These are phyloP conservation scores for Diuraphis noxia DNA, from an alignment of 1,140 invertebrate species.

Conservation along the genomic window DNA sequence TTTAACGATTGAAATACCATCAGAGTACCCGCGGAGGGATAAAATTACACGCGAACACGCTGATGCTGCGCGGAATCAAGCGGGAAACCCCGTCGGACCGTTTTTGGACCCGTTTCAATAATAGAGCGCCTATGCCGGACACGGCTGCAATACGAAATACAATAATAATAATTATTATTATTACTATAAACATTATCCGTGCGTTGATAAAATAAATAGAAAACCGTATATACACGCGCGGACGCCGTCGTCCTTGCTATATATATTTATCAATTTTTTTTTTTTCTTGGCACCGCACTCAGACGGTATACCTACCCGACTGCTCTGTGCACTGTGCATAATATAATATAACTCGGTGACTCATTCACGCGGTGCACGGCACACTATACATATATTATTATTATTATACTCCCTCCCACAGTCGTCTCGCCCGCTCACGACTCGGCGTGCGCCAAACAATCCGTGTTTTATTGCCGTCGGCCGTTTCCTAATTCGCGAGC, in stretches of 20 bases:
- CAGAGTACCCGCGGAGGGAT: background rate
- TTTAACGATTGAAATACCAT: background rate
- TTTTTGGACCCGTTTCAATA: conserved; percentile 29
- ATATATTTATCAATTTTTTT: conserved; percentile 30
- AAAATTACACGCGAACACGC: background rate
- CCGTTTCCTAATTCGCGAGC: background rate
- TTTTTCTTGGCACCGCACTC: conserved; percentile 35
- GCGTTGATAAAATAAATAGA: conserved; percentile 15
- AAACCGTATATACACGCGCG: conserved; percentile 18
- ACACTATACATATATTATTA: background rate
- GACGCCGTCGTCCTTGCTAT: background rate
- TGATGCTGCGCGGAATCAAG: background rate
- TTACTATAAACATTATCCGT: background rate
- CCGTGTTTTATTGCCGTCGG: background rate
- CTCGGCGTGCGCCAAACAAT: background rate
- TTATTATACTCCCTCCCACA: background rate
- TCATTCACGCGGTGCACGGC: background rate
- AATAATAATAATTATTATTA: background rate
- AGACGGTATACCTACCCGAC: conserved; percentile 9
- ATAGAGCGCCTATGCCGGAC: background rate
- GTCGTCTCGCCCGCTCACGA: background rate
- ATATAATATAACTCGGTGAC: conserved; percentile 24
- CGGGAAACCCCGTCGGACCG: background rate
- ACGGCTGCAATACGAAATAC: background rate
- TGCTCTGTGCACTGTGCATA: background rate